These are phyloP conservation scores for Brachypodius melanocephalos DNA, from an alignment of 2,113 vertebrate genomes.

Conservation along the genomic window DNA sequence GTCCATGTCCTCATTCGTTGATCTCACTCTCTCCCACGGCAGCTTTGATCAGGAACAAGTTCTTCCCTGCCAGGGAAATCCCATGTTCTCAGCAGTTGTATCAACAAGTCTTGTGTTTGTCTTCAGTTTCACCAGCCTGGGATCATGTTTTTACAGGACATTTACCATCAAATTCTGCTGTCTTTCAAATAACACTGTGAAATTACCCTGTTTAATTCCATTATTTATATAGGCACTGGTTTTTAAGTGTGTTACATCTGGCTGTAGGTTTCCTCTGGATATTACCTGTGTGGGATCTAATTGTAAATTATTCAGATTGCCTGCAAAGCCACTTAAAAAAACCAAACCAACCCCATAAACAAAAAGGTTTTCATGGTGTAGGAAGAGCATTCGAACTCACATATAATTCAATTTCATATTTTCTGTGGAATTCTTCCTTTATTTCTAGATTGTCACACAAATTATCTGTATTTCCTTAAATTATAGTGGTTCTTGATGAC, in stretches of 20 bases:
- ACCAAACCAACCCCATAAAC: background rate
- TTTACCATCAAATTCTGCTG: background rate
- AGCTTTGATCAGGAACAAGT: background rate
- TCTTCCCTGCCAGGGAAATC: background rate
- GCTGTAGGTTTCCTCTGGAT: background rate
- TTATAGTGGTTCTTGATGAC: background rate
- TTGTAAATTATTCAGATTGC: background rate
- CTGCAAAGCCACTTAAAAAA: background rate
- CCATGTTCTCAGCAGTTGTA: background rate
- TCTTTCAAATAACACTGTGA: background rate
- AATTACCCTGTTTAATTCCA: background rate
- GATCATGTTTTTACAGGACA: background rate
- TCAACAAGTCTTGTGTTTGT: background rate
- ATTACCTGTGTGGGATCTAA: background rate
- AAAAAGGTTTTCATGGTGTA: background rate
- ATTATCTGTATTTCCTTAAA: background rate
- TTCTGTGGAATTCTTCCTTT: background rate
- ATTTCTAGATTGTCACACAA: background rate
- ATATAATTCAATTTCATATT: background rate
- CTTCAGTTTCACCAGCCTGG: background rate
- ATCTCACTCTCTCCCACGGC: background rate
- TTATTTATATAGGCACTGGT: background rate
- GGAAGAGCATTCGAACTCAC: background rate
- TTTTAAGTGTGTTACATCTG: background rate
- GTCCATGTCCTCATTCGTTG: background rate